Base-by-base conservation (phyloP, 2,797 vertebrate species). In the Scleropages formosus region DNA sequence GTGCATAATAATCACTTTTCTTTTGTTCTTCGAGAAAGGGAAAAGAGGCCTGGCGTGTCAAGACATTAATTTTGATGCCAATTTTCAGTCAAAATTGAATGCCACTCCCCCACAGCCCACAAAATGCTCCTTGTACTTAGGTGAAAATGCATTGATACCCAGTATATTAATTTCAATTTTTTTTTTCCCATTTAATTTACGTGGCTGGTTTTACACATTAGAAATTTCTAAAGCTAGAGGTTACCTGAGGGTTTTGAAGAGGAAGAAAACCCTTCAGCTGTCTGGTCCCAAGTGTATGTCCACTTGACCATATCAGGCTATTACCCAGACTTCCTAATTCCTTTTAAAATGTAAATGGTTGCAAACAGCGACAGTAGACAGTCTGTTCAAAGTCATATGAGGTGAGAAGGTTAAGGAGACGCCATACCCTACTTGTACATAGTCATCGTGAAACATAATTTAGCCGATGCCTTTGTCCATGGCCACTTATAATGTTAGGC, bases 11-110 rank as follows among this genome's bases (percentile, higher is more conserved):
- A 85, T 85, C 75, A 78, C 87, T 75, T 88, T 87, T 71, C 88
- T 91, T 93, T 92, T 92, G 89, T 93, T 92, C 87, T 90, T 77
- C 67, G 0, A 76, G 73, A 81, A 85, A 86, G 85, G 84, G 84
- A 89, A 84, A 85, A 85, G 82, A 81, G 83, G 46, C 56, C 69
- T 72, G 75, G 47, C 85, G 88, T 87, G 84, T 86, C 87, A 71
- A 72, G 83, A 91, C 88, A 89, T 90, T 88, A 87, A 85, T 91
- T 90, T 90, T 86, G 74, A 60, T n/a, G 18, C 18, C 22, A n/a
- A n/a, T 8, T 68, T 12, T 20, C 12, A n/a, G 53, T 58, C 13
- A n/a, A 44, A 69, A 47, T 75, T 75, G 53, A 72, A 22, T 44
- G 22, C n/a, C 39, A 62, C 53, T 3, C 53, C 53, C 53, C 6